Evolutionary conservation across 2,113 vertebrate species (phyloP), one percentile per base, ranked within the genome.

Genomic region (Caranx ignobilis): DNA sequence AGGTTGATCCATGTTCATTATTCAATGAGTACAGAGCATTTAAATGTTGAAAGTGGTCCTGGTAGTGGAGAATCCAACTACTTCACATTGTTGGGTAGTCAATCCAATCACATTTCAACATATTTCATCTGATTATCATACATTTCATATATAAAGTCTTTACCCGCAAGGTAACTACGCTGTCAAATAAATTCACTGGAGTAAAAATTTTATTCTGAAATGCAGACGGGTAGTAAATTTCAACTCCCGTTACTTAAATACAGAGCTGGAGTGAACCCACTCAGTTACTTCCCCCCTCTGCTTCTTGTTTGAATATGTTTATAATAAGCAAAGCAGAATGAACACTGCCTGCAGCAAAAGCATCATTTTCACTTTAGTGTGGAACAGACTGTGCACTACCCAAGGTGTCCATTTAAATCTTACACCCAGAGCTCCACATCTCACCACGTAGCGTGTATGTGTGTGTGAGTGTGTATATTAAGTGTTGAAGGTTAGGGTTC

Each of bases 401-500:
- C 70, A 45, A 76, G 35, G 81, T 87, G 71, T 83, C 64, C 60
- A 0, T 83, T 86, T 71, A 80, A 81, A 75, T 80, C 76, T 79
- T 57, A 75, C 66, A 84, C 80, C 67, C 84, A 62, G 16, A 70
- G 8, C 75, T 79, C 78, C 68, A 74, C 50, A 82, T 82, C 62
- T 88, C 83, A 81, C 63, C 66, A 80, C 45, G 31, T n/a, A 32
- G 26, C 57, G 61, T 71, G 69, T 76, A 15, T 83, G 75, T 67
- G 73, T 77, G 41, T 48, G 78, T 81, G 41, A 26, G 79, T 71
- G 76, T 77, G 56, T 78, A 63, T 62, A 68, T 65, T 13, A 80
- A 82, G 79, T 85, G 84, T 84, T 84, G 90, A 88, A 77, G 79
- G 82, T 89, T 86, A 87, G 82, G 85, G 86, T 90, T 88, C 83